Evolutionary conservation across 2,888 invertebrate genomes (phyloP), one percentile per base, ranked within the genome.

Genomic region (Neria commutata): DNA sequence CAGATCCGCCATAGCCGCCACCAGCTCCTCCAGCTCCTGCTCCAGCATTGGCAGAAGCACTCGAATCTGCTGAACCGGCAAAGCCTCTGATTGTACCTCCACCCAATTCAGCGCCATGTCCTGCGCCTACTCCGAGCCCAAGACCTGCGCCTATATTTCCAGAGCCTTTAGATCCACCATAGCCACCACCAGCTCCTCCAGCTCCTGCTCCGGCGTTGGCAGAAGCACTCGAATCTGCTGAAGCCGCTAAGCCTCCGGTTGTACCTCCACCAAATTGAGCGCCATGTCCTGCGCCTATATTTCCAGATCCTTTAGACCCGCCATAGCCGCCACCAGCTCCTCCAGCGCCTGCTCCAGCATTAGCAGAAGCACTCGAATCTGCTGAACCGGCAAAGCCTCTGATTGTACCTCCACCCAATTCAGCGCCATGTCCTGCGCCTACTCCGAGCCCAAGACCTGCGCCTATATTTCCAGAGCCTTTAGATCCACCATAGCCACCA

Each of bases 281-380:
- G 11, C 61, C 58, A 23, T 53, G 42, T 6, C 47, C 51, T 4
- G 29, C 51, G 24, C 50, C 45, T 26, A 42, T 19, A 16, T 29
- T 37, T 2, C 24, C 25, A 5, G 26, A 29, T 6, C 40, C 25
- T 11, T 23, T 29, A 42, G 8, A 14, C 5, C 21, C 42, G 5
- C 46, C 56, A 10, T 56, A n/a, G n/a, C n/a, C n/a, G n/a, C n/a
- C n/a, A n/a, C n/a, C n/a, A n/a, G n/a, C n/a, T n/a, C n/a, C n/a
- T n/a, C n/a, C n/a, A n/a, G n/a, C n/a, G n/a, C n/a, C n/a, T n/a
- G n/a, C n/a, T n/a, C n/a, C n/a, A n/a, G n/a, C n/a, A n/a, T n/a
- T n/a, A n/a, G n/a, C n/a, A n/a, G n/a, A n/a, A n/a, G n/a, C n/a
- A n/a, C n/a, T n/a, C n/a, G n/a, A n/a, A n/a, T n/a, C n/a, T n/a